Evolutionary conservation across 2,797 vertebrate species (phyloP).

Genomic region (Lepilemur septentrionalis): DNA sequence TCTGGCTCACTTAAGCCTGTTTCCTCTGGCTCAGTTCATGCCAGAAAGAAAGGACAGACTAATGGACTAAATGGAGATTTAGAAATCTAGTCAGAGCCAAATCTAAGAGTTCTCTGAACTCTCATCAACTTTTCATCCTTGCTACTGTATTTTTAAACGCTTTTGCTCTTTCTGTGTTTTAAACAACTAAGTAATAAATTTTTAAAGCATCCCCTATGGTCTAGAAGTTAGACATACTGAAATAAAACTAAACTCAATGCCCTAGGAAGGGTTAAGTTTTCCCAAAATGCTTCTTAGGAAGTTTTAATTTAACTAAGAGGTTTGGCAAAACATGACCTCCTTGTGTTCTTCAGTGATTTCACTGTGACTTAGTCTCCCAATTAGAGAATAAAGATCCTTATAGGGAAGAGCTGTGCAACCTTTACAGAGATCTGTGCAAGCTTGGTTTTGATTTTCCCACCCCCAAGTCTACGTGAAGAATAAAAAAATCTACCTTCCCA

Average conservation of each 20-base stretch:
- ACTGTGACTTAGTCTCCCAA: neutral
- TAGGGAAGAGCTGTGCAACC: neutral
- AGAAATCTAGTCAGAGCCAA: neutral
- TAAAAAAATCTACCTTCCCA: neutral
- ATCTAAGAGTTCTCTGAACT: neutral
- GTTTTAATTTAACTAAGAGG: neutral
- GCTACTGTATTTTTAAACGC: neutral
- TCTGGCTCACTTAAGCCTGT: neutral
- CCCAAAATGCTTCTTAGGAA: neutral
- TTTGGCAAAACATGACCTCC: neutral
- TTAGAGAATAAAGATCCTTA: neutral
- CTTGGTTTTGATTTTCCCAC: neutral
- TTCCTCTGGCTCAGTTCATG: neutral
- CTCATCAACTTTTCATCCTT: constrained; percentile 28
- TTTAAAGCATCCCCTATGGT: neutral
- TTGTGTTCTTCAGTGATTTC: neutral
- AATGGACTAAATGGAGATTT: neutral
- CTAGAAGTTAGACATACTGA: neutral
- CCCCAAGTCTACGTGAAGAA: neutral
- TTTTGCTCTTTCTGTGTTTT: neutral
- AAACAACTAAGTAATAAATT: neutral
- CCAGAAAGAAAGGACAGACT: neutral
- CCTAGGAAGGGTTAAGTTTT: neutral
- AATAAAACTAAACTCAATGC: neutral
- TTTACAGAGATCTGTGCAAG: neutral